Percentiles rank a stretch among this genome's conserved stretches.
phyloP scores from a whole-genome alignment of 2,888 invertebrate species.

The Oxystoma pomonae region DNA sequence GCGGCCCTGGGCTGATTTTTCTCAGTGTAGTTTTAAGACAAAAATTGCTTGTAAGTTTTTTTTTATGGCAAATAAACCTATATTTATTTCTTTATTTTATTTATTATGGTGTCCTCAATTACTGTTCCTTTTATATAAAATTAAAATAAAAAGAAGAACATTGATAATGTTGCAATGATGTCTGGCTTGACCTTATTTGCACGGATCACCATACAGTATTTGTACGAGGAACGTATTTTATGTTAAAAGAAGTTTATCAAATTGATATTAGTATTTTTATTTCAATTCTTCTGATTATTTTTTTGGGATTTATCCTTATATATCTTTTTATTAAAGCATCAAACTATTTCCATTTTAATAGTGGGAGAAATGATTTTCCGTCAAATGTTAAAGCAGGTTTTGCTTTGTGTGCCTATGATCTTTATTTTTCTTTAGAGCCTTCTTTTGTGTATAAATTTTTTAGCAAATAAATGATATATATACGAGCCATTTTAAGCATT shows the following conservation, averaged over 20 bases:
- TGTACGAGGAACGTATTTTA: slow-evolving; percentile 48
- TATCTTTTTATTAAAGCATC: slow-evolving; percentile 51
- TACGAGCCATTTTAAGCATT: slow-evolving; percentile 64
- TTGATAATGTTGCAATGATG: too few relatives aligned
- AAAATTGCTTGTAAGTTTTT: too few relatives aligned
- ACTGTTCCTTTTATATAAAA: too few relatives aligned
- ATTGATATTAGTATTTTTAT: slow-evolving; percentile 41
- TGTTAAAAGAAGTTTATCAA: slow-evolving; percentile 40
- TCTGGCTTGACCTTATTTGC: too few relatives aligned
- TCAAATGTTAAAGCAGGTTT: slow-evolving; percentile 51
- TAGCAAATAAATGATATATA: slow-evolving; percentile 53
- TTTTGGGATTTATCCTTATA: too few relatives aligned
- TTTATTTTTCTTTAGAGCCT: slow-evolving; percentile 49
- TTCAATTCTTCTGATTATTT: slow-evolving; percentile 48
- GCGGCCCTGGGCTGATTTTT: too few relatives aligned
- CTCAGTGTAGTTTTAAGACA: too few relatives aligned
- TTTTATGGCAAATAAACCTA: too few relatives aligned
- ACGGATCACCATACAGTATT: too few relatives aligned
- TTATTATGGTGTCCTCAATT: too few relatives aligned
- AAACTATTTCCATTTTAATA: slow-evolving; percentile 51
- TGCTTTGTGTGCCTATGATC: slow-evolving; percentile 53
- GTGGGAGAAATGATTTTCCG: slow-evolving; percentile 54
- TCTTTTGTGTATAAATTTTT: slow-evolving; percentile 50
- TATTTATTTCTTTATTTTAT: too few relatives aligned
- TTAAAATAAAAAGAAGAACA: too few relatives aligned